Percentiles rank a stretch among this genome's conserved stretches.
phyloP scores from a whole-genome alignment of 2,888 invertebrate species.

The Leucophenga maculata region DNA sequence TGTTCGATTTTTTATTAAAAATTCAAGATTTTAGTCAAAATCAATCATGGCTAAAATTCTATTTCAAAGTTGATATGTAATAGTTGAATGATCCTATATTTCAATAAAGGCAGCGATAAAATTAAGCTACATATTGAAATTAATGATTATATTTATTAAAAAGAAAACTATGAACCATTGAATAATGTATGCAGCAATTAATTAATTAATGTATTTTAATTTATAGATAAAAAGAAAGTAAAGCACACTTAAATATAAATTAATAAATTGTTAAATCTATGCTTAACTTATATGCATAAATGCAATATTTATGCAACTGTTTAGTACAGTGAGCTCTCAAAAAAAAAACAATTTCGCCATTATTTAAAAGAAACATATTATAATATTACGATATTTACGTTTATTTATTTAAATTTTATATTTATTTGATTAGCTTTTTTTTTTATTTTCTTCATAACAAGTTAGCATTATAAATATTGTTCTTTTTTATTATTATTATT shows the following conservation, averaged over 20 bases:
- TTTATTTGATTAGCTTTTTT: conserved; percentile 18
- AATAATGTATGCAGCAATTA: conserved; percentile 1
- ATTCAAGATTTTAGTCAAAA: too few species aligned
- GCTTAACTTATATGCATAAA: background rate
- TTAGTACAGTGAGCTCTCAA: background rate
- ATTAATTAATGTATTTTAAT: conserved; percentile 10
- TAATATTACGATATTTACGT: background rate
- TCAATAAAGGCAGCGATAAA: background rate
- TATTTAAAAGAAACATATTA: background rate
- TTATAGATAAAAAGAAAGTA: background rate
- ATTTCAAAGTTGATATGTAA: too few species aligned
- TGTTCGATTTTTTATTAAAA: too few species aligned
- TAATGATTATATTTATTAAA: too few species aligned
- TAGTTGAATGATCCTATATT: background rate
- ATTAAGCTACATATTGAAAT: too few species aligned
- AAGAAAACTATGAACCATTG: conserved; percentile 28
- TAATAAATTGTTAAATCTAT: conserved; percentile 10
- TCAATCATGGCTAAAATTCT: too few species aligned
- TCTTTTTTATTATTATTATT: background rate
- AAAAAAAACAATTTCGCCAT: background rate
- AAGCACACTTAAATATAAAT: background rate
- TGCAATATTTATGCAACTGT: background rate
- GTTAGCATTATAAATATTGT: too few species aligned
- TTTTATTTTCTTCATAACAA: too few species aligned
- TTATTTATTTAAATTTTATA: too few species aligned